Conservation (phyloP, 1,140 invertebrate genomes). For the Tetranychus urticae region DNA sequence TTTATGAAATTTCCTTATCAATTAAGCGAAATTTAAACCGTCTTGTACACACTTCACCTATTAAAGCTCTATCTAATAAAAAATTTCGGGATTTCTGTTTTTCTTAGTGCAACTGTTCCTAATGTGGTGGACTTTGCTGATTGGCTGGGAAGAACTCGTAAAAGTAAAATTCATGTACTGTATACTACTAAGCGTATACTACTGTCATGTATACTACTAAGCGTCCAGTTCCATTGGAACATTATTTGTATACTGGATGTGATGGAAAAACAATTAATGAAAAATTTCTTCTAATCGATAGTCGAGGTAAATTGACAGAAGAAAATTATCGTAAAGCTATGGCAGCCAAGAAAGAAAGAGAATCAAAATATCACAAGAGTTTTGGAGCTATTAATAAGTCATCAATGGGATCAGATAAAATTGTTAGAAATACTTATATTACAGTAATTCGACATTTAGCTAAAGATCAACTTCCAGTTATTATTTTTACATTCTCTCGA, state of each 20-base stretch:
- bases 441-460: slow-evolving; percentile 53
- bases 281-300: slow-evolving; percentile 57
- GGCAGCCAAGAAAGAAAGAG: slow-evolving; percentile 37
- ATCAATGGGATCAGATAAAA: background rate
- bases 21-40: slow-evolving; percentile 21
- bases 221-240: slow-evolving; percentile 76
- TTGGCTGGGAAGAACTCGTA: slow-evolving; percentile 85
- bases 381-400: background rate
- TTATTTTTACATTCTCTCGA: slow-evolving; percentile 78
- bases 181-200: slow-evolving; percentile 68
- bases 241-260: slow-evolving; percentile 70
- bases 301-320: slow-evolving; percentile 37
- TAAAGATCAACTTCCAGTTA: slow-evolving; percentile 59
- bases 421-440: slow-evolving; percentile 43
- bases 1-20: slow-evolving; percentile 41
- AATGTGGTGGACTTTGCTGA: slow-evolving; percentile 89
- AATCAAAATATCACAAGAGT: slow-evolving; percentile 10
- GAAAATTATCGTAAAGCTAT: slow-evolving; percentile 38
- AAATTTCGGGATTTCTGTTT: slow-evolving; percentile 96
- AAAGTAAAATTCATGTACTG: slow-evolving; percentile 80
- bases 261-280: slow-evolving; percentile 56
- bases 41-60: slow-evolving; percentile 94
- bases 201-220: slow-evolving; percentile 77
- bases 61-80: slow-evolving; percentile 97
- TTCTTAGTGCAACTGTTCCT: slow-evolving; percentile 92